Conservation (phyloP, 2,113 vertebrate species). For the Ctenodactylus gundi region DNA sequence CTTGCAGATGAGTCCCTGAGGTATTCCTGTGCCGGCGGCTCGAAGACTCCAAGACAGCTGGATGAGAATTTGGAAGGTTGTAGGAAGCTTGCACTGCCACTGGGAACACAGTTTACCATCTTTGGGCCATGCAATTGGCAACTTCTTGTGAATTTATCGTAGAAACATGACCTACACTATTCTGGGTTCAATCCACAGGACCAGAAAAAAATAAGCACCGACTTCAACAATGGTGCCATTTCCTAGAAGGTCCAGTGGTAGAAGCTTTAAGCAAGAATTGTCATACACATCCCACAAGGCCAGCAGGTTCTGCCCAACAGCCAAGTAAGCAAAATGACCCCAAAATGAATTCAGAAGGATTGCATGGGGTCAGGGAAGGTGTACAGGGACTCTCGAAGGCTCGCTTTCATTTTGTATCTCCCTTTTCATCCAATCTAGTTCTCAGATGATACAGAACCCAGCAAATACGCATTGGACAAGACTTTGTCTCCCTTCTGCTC, state of each 20-base stretch:
- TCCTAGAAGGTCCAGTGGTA: not conserved
- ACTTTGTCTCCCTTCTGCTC: not conserved
- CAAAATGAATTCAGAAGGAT: not conserved
- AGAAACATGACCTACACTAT: not conserved
- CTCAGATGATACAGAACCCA: not conserved
- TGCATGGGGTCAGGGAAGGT: not conserved
- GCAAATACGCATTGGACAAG: not conserved
- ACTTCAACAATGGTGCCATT: not conserved
- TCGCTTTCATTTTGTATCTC: not conserved
- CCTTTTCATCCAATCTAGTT: not conserved
- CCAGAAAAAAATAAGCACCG: too few species aligned
- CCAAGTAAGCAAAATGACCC: not conserved
- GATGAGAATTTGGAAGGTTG: not conserved
- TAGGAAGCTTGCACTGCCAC: not conserved
- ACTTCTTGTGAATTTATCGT: not conserved
- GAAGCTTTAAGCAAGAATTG: not conserved
- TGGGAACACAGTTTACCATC: not conserved
- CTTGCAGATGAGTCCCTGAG: not conserved
- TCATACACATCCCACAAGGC: not conserved
- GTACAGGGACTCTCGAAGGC: not conserved
- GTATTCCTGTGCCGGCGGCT: too few species aligned
- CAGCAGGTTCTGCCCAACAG: fast-evolving
- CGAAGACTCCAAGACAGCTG: not conserved
- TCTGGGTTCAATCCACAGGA: too few species aligned
- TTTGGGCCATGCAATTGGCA: not conserved